Evolutionary conservation across 2,797 vertebrate genomes (phyloP).

Genomic region (Chlorospingus flavigularis): DNA sequence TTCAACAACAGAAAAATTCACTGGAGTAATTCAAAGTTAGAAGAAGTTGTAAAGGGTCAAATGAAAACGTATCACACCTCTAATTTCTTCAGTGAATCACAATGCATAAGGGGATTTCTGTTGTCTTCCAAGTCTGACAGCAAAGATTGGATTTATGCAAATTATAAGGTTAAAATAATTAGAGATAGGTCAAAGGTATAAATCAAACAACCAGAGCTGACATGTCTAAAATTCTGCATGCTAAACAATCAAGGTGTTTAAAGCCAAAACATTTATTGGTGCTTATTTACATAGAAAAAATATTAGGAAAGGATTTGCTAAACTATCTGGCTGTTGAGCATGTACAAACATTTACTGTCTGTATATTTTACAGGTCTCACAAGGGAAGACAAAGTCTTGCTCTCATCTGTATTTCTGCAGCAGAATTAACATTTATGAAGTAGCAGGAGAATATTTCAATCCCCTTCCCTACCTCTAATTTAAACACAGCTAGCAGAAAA

Average conservation of each 20-base stretch:
- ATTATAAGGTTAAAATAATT: slow-evolving; percentile 69
- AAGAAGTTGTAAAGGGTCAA: slow-evolving; percentile 34
- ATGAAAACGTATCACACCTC: slow-evolving; percentile 39
- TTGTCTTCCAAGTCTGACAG: slow-evolving; percentile 53
- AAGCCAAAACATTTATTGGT: neutral
- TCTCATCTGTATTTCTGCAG: neutral
- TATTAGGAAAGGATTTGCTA: neutral
- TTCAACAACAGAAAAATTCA: slow-evolving; percentile 10
- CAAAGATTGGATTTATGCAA: slow-evolving; percentile 69
- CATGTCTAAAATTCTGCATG: slow-evolving; percentile 45
- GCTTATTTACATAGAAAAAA: neutral
- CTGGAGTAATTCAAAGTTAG: slow-evolving; percentile 22
- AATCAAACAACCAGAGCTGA: slow-evolving; percentile 51
- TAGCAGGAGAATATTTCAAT: neutral
- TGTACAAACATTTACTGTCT: neutral
- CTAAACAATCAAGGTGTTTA: slow-evolving; percentile 32
- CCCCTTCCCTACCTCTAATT: neutral
- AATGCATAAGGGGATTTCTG: slow-evolving; percentile 40
- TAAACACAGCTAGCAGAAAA: neutral
- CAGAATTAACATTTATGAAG: neutral
- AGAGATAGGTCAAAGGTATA: slow-evolving; percentile 65
- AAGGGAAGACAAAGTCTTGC: neutral
- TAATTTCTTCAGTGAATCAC: slow-evolving; percentile 47
- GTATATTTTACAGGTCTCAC: neutral
- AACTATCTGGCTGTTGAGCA: neutral